These are phyloP conservation scores for Odontamblyopus lacepedii DNA, from an alignment of 2,797 vertebrate genomes.

Conservation along the genomic window DNA sequence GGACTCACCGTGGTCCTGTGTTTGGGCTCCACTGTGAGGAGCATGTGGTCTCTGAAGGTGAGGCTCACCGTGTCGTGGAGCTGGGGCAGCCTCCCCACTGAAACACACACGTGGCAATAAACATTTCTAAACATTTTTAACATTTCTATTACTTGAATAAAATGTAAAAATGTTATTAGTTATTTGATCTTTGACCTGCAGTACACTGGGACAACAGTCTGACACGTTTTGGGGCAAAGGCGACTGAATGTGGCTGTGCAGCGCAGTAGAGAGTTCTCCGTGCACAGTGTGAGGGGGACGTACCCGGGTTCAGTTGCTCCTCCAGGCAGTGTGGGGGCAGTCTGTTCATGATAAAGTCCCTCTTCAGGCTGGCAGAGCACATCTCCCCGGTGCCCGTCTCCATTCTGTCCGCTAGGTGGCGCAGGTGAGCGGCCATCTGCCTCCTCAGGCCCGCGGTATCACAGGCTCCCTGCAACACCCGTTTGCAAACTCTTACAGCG, in stretches of 20 bases:
- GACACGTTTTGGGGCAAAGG: no score
- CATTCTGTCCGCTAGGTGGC: slow-evolving; percentile 78
- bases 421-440: slow-evolving; percentile 76
- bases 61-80: slow-evolving; percentile 81
- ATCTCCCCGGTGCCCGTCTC: slow-evolving; percentile 68
- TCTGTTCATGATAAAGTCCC: slow-evolving; percentile 85
- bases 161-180: no score
- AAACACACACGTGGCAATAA: slow-evolving; percentile 14
- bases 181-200: no score
- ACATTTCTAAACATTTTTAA: no score
- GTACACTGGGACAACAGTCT: no score
- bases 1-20: slow-evolving; percentile 79
- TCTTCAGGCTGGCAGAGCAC: slow-evolving; percentile 84
- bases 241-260: no score
- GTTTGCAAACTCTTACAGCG: not conserved
- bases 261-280: no score
- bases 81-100: slow-evolving; percentile 80
- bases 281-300: not conserved
- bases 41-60: slow-evolving; percentile 80
- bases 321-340: slow-evolving; percentile 79
- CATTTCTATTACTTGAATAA: no score
- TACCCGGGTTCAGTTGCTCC: slow-evolving; percentile 73
- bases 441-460: slow-evolving; percentile 32
- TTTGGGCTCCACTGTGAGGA: slow-evolving; percentile 82
- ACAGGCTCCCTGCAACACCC: slow-evolving; percentile 65